Base-by-base conservation (phyloP, 2,113 vertebrate genomes). In the Apistogramma diplotaenia region DNA sequence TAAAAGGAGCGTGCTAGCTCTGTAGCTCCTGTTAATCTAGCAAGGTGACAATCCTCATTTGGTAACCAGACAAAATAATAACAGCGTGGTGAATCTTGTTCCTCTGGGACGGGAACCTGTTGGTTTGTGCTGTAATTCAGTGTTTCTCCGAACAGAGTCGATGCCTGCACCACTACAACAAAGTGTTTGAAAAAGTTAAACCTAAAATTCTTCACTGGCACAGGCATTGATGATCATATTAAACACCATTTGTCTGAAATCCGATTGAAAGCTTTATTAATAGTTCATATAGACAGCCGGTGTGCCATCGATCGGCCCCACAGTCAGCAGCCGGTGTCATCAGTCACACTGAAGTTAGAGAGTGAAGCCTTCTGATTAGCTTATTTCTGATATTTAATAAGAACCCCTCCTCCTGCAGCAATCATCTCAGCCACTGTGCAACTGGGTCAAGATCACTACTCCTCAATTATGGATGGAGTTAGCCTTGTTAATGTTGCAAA, bases 361-460 rank as follows among this genome's bases (percentile, higher is more conserved):
- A 55, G 67, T 1, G 35, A 37, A 16, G 60, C 15, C 0, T 29
- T 79, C 46, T 76, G 65, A 86, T 83, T 88, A 82, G 83, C 77
- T 58, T 25, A 15, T 73, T 53, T 79, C 19, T 61, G 81, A 61
- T 82, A 57, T 71, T 76, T 84, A 88, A 74, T 62, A 51, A 56
- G 61, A 58, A 25, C 55, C 43, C 56, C 70, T 2, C 77, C 72
- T 57, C 18, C 11, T 43, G 33, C 75, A 79, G 87, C 49, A 70
- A 81, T 86, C 74, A 54, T 58, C 83, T 46, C 76, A 13, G 29
- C 60, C 76, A 4, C 54, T 40, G 61, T 78, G 81, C 25, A 77
- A 83, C 73, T 87, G 80, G 83, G 82, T 87, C 77, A 79, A 81
- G 70, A 85, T 81, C 56, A 9, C 67, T 71, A 73, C 73, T 78